Evolutionary conservation across 2,113 vertebrate genomes (phyloP), one percentile per base, ranked within the genome.

Genomic region (Sceloporus undulatus): DNA sequence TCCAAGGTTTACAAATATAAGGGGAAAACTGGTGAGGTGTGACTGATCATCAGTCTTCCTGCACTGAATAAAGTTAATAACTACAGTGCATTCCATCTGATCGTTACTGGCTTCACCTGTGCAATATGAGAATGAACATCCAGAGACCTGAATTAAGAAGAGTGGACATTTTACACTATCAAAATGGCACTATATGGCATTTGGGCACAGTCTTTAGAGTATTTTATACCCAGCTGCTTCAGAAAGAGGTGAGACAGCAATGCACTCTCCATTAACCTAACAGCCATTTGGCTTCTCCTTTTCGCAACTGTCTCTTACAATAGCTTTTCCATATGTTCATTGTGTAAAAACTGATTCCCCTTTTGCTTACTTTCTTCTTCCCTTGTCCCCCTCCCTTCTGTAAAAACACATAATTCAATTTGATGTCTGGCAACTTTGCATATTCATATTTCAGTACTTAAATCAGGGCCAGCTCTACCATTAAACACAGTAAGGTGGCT

Each of bases 1-100:
- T 75, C n/a, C 73, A 84, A 84, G 48, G 48, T 84, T 73, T 84
- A 84, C 48, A 73, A 73, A 56, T 56, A 56, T 84, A 84, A 65
- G 40, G 42, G 56, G 40, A 70, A 42, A 74, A 54, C 34, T 85
- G 54, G 82, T 40, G 71, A 62, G 34, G n/a, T 85, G 34, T 85
- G 54, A 75, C 71, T 59, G 52, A 40, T 76, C n/a, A 85, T 23
- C 71, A n/a, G 38, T 27, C 13, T 85, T 85, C 83, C 52, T 59
- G 54, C n/a, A 59, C 34, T 38, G 52, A 62, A 18, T 19, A 59
- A 75, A 85, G 52, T 85, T 75, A 75, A 74, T 74, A 56, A 19
- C 52, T 34, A 29, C 19, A 59, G 48, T 56, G 48, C 13, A 73
- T 54, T 27, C 42, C 65, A 83, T 25, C 65, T 29, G 34, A n/a